Base-by-base conservation (phyloP, 37 sponge, comb jelly and placozoan genomes). In the Axinella damicornis region DNA sequence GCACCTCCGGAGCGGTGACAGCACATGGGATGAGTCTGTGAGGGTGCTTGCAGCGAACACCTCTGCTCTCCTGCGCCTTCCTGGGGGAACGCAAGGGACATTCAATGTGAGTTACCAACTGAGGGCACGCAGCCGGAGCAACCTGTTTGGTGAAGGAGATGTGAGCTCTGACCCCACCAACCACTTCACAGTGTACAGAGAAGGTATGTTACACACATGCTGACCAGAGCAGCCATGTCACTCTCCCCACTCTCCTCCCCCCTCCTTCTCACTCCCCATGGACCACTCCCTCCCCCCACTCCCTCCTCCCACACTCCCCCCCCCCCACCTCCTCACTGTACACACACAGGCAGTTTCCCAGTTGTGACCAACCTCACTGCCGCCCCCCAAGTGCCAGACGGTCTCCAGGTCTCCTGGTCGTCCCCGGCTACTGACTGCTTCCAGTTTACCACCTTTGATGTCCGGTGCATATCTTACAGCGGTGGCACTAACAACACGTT, bases 391-490 rank as follows among this genome's bases (percentile, higher is more conserved):
- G 46, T 4, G 46, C 46, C 46, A 46, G 46, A 46, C 9, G 46
- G 6, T 62, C 21, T 60, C 38, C 35, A n/a, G 19, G 39, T 60
- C 21, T 21, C 22, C n/a, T 57, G 77, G 77, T 9, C 16, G 36
- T 1, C 2, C 61, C 73, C 73, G 27, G 19, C 6, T 1, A 4
- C 21, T 5, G 28, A 40, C 5, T 71, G 73, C 53, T 71, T 46
- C 52, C 18, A 71, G 28, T 71, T 46, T 53, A n/a, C 53, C n/a
- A 21, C 63, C 77, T 25, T 34, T n/a, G 15, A 76, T 32, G 53
- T 71, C 21, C 20, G 41, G 5, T 71, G 73, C 73, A 46, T 32
- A 18, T 32, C 69, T 35, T 19, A 1, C 5, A 28, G 22, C 33
- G n/a, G n/a, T 2, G 53, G 13, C 39, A 17, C 4, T 21, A 11